A percentile compares a stretch with the other conserved stretches of the same genome.
phyloP scores from a whole-genome alignment of 2,113 vertebrate species.

The Paracanthobrama guichenoti region DNA sequence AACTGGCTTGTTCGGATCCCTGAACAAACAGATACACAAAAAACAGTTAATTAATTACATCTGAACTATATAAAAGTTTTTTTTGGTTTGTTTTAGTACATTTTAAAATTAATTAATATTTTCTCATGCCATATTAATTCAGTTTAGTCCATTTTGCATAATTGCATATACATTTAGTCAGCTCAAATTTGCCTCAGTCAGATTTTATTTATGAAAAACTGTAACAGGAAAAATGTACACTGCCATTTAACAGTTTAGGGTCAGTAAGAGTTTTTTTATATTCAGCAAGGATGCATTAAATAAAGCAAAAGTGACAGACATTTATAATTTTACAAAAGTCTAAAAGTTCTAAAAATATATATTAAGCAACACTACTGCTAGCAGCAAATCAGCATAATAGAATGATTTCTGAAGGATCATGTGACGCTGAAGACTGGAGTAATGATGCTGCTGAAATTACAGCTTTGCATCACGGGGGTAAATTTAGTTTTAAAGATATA shows the following conservation, averaged over 20 bases:
- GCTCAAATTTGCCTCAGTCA: not conserved
- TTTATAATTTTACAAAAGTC: not conserved
- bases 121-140: not conserved
- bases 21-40: slow-evolving; percentile 57
- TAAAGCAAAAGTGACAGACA: not conserved
- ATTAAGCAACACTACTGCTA: not conserved
- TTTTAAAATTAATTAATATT: not conserved
- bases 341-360: not conserved
- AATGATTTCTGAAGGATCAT: not conserved
- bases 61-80: not conserved
- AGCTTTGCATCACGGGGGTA: not conserved
- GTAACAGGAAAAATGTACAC: not conserved
- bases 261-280: not conserved
- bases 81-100: not conserved
- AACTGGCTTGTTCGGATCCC: slow-evolving; percentile 97
- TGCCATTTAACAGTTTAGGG: not conserved
- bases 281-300: not conserved
- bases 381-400: not conserved
- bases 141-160: not conserved
- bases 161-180: not conserved
- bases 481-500: not conserved
- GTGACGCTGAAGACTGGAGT: not conserved
- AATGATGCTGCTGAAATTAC: not conserved
- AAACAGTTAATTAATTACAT: not conserved
- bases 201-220: not conserved